Evolutionary conservation across 2,888 invertebrate genomes (phyloP).

Genomic region (Congeria kusceri): DNA sequence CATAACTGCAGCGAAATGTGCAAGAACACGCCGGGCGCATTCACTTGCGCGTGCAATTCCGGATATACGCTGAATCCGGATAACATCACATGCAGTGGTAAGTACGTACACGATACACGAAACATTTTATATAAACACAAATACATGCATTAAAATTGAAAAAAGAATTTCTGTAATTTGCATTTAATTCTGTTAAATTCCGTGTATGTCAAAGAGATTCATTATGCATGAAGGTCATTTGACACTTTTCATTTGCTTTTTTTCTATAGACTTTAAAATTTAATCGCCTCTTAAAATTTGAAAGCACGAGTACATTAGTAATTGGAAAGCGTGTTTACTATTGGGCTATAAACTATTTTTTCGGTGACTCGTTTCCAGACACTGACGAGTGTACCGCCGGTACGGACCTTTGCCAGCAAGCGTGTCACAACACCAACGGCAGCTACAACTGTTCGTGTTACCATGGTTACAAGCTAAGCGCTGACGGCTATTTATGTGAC

Average conservation of each 20-base stretch:
- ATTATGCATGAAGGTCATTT: neutral
- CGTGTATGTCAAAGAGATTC: neutral
- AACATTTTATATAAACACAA: neutral
- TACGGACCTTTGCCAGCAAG: constrained; percentile 22
- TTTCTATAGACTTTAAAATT: no score
- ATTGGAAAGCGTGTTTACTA: no score
- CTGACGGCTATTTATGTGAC: constrained; percentile 14
- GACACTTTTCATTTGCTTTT: neutral
- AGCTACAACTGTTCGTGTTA: constrained; percentile 32
- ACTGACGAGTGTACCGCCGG: constrained; percentile 33
- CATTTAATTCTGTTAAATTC: neutral
- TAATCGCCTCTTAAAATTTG: no score
- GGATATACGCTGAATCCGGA: constrained; percentile 6
- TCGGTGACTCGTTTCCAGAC: constrained; percentile 16
- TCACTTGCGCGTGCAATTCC: constrained; percentile 12
- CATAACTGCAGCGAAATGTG: constrained; percentile 17
- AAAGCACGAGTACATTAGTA: no score
- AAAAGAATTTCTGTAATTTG: neutral
- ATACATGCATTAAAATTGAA: neutral
- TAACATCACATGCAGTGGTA: neutral
- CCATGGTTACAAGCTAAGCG: constrained; percentile 22
- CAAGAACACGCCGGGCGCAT: constrained; percentile 6
- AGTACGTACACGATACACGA: no score
- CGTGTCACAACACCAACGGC: constrained; percentile 19
- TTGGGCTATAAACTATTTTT: no score